Evolutionary conservation across 2,888 invertebrate genomes (phyloP).

Genomic region (Cheilosia vulpina): DNA sequence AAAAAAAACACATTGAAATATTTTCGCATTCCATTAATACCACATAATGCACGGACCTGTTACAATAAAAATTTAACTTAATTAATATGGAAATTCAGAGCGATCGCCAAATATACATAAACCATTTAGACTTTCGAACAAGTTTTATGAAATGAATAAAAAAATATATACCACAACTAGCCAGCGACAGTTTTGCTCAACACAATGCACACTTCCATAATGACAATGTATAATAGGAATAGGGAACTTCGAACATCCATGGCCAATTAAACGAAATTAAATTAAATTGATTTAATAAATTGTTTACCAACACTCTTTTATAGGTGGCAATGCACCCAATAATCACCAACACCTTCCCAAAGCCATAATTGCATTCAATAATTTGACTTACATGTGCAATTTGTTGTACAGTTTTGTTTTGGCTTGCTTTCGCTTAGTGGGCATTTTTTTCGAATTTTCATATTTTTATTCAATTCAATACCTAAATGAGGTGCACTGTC

Average conservation of each 20-base stretch:
- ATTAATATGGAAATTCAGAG: background rate
- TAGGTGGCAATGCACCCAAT: conserved; percentile 25
- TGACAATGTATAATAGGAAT: background rate
- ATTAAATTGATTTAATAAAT: conserved; percentile 34
- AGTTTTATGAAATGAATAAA: conserved; percentile 18
- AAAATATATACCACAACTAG: background rate
- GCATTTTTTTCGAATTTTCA: conserved; percentile 7
- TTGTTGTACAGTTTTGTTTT: conserved; percentile 59
- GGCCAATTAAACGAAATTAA: conserved; percentile 34
- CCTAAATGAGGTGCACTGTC: conserved; percentile 37
- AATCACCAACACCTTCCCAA: conserved; percentile 20
- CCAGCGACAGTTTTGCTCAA: background rate
- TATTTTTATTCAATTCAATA: conserved; percentile 2
- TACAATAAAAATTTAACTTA: background rate
- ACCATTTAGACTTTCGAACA: conserved; percentile 28
- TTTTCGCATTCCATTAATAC: background rate
- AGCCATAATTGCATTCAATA: conserved; percentile 54
- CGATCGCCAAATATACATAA: conserved; percentile 1
- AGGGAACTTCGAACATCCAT: conserved; percentile 1
- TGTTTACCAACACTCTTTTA: conserved; percentile 66
- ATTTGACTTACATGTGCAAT: conserved; percentile 53
- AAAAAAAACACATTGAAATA: background rate
- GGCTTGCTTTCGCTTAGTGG: conserved; percentile 29
- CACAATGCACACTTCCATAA: background rate
- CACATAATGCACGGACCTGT: background rate